A percentile compares a stretch with the other conserved stretches of the same genome.
Evolutionary conservation across 2,888 invertebrate genomes (phyloP).

Genomic region (Smittia aterrima): DNA sequence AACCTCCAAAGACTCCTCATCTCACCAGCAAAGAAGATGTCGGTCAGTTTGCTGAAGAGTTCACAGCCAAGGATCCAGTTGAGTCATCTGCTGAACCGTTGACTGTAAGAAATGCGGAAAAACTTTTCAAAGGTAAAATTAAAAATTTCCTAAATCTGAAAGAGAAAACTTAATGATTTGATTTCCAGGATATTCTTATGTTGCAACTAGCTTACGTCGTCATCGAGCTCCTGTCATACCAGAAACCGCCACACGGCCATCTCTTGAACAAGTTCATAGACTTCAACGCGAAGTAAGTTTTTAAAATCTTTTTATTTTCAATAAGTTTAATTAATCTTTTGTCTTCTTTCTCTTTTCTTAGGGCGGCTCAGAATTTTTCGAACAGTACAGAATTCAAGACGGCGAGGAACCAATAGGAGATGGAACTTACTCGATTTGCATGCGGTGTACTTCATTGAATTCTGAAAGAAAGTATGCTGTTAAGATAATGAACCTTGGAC

Average conservation of each 20-base stretch:
- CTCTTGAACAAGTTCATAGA: slow-evolving; percentile 5
- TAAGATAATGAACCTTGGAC: slow-evolving; percentile 60
- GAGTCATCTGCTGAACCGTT: slow-evolving; percentile 88
- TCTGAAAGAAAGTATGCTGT: slow-evolving; percentile 80
- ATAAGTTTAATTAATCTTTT: slow-evolving; percentile 38
- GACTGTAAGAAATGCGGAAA: slow-evolving; percentile 70
- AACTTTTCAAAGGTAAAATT: slow-evolving; percentile 78
- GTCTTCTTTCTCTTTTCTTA: too few species aligned
- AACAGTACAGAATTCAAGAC: neutral
- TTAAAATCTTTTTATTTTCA: slow-evolving; percentile 2
- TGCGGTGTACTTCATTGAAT: slow-evolving; percentile 71
- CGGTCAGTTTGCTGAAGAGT: slow-evolving; percentile 95
- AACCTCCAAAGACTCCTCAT: slow-evolving; percentile 88
- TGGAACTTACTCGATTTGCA: slow-evolving; percentile 85
- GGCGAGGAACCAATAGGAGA: slow-evolving; percentile 67
- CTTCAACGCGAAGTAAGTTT: slow-evolving; percentile 14
- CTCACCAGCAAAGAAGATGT: slow-evolving; percentile 86
- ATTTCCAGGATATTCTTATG: slow-evolving; percentile 43
- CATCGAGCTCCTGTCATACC: slow-evolving; percentile 76
- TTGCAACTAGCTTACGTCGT: slow-evolving; percentile 35
- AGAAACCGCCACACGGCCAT: slow-evolving; percentile 70
- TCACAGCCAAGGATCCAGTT: slow-evolving; percentile 86
- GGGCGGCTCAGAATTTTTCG: slow-evolving; percentile 80
- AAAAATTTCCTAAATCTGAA: neutral
- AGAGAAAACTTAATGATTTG: neutral